Base-by-base conservation (phyloP, 2,113 vertebrate genomes). In the Athene cunicularia region DNA sequence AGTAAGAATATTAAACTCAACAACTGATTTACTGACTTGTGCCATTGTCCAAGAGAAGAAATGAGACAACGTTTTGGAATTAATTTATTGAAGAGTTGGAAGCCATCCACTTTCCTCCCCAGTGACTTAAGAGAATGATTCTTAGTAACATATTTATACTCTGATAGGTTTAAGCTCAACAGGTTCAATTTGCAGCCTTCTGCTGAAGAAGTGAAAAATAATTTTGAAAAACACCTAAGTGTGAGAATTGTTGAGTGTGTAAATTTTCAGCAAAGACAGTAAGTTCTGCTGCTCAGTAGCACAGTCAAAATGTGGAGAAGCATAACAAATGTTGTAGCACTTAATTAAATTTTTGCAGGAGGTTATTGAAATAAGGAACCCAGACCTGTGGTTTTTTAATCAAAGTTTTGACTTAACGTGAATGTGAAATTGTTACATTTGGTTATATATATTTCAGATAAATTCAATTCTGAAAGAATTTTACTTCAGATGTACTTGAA, bases 21-120 rank as follows among this genome's bases (percentile, higher is more conserved):
- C 72, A 80, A 6, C 75, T 77, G 45, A 66, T 83, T 76, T 90
- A 66, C 74, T 94, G 81, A 90, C 88, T 88, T 93, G n/a, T 70
- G 27, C 62, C 43, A 41, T 59, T 88, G 67, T 88, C 75, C 88
- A 62, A 76, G 80, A 86, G 59, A 72, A 93, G 59, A 67, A 90
- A 70, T 50, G 53, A 88, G 90, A 74, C 35, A 26, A 80, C 86
- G 82, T 83, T 95, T 94, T 94, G 82, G 75, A 88, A 72, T 86
- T 3, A 86, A 70, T 93, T 96, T 88, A 33, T 32, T 82, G 87
- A 60, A 75, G 62, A 43, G n/a, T 37, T 95, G 84, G 89, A 95
- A 94, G 86, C 68, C 45, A 28, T 91, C 85, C 84, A 86, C 15
- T 77, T 94, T 86, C 62, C 33, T 89, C 83, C 59, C 59, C 53